Base-by-base conservation (phyloP, 2,888 invertebrate species). In the Chymomyza procnemis region DNA sequence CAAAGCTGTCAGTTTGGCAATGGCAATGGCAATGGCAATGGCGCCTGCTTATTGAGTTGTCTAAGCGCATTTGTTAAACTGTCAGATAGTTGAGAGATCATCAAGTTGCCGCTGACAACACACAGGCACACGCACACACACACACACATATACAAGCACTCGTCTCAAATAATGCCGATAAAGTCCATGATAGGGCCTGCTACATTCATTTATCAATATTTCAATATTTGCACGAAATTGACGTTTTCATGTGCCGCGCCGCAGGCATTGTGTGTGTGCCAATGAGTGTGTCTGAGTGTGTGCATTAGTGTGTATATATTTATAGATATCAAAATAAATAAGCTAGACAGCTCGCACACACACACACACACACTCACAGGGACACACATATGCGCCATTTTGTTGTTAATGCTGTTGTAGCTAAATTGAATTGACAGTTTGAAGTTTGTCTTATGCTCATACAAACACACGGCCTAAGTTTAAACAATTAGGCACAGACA, bases 1-100 rank as follows among this genome's bases (percentile, higher is more conserved):
- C 30, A 18, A 4, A 22, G 56, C 46, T 59, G 54, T 52, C 56
- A 59, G 54, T 59, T 59, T 64, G 59, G 34, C 34, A 41, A 12
- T 41, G 34, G 34, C 48, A 46, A 52, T 64, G 59, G 34, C 34
- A 41, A 12, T 41, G 34, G 34, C 48, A 46, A 52, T 18, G 50
- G 50, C 62, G 50, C 55, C 59, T 64, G 46, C 61, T 21, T 62
- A 64, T 63, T 41, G 50, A 57, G 19, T 63, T 61, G 64, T 47
- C 54, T 48, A 61, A 61, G 50, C 47, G 22, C 21, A 61, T 61
- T 61, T 61, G 61, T 61, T 48, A 30, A 50, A 50, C 61, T 61
- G 50, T 50, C 61, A 61, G 61, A n/a, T 48, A 61, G 47, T 61
- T 61, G 26, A 50, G 50, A 61, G 50, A 26, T 56, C 56, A 50